Conservation (phyloP, 2,888 invertebrate genomes). For the Aporophyla lueneburgensis region DNA sequence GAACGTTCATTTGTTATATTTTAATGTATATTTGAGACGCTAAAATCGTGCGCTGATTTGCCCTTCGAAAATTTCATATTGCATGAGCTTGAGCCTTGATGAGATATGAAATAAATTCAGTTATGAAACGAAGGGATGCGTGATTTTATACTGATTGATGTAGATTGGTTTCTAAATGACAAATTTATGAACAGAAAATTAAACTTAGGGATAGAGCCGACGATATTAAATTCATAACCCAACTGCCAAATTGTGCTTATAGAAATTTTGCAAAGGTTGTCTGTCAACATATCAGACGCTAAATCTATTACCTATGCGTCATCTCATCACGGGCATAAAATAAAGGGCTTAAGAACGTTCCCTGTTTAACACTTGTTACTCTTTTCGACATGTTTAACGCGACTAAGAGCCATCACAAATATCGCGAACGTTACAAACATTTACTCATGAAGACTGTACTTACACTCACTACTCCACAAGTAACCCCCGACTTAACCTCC, state of each 20-base stretch:
- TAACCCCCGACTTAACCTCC: constrained; percentile 5
- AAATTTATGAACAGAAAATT: constrained; percentile 38
- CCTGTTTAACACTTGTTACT: not conserved
- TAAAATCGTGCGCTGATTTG: constrained; percentile 45
- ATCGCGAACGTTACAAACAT: not conserved
- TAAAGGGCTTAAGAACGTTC: not conserved
- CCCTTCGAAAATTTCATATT: constrained; percentile 44
- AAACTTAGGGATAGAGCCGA: constrained; percentile 1
- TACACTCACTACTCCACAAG: not conserved
- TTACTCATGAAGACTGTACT: not conserved
- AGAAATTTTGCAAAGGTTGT: no score
- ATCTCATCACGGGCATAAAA: not conserved
- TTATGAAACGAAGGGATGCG: constrained; percentile 44
- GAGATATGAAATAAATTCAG: constrained; percentile 53
- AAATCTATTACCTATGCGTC: no score
- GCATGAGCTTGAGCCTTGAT: constrained; percentile 31
- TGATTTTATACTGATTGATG: constrained; percentile 48
- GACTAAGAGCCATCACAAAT: not conserved
- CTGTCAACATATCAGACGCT: not conserved
- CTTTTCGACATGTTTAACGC: not conserved
- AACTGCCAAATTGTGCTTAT: no score
- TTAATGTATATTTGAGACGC: constrained; percentile 66
- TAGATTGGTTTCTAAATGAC: constrained; percentile 49
- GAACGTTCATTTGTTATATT: constrained; percentile 68
- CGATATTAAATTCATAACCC: not conserved